Base-by-base conservation (phyloP, 1,140 invertebrate species). In the Scaptomyza montana region DNA sequence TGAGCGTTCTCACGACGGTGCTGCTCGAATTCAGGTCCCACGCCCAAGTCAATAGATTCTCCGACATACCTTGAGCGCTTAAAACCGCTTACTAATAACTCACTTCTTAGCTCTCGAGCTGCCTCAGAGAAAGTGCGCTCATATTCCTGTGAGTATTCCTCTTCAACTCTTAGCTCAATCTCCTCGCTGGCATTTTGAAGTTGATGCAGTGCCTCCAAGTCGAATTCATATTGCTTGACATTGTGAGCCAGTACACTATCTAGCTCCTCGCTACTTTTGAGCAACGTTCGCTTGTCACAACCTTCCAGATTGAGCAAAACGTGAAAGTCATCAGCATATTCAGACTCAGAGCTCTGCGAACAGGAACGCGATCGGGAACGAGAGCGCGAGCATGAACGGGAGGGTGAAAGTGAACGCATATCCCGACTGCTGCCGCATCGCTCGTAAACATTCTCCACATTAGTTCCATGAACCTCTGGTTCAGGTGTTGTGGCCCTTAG, bases 51-150 rank as follows among this genome's bases (percentile, higher is more conserved):
- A 4, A 89, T 21, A 2, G 89, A 92, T 13, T 91, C 89, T 0
- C 90, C 90, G 2, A 92, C 90, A 47, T 92, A 92, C 5, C 86
- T 91, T 28, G 90, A 92, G 0, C 90, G 79, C 66, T 90, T 91
- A 9, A 92, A 92, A 7, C 79, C 87, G 3, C 68, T 84, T 2
- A 80, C 65, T 5, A 77, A 10, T 0, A 87, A 56, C 43, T 89
- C 85, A 8, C 80, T 64, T 46, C 87, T 90, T 1, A 91, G 61
- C 8, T 91, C 87, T 2, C 72, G 54, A 12, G 81, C 80, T 49
- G 80, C 76, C 30, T 89, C 89, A 0, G 90, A 91, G 5, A 78
- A 50, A 0, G 77, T 90, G 9, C 90, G 80, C 7, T 81, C 82
- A 30, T 85, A 74, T 12, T 77, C 78, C 2, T 19, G 16, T 2